Percentiles rank a stretch among this genome's conserved stretches.
Evolutionary conservation across 2,797 vertebrate genomes (phyloP).

Genomic region (Diplodus puntazzo): DNA sequence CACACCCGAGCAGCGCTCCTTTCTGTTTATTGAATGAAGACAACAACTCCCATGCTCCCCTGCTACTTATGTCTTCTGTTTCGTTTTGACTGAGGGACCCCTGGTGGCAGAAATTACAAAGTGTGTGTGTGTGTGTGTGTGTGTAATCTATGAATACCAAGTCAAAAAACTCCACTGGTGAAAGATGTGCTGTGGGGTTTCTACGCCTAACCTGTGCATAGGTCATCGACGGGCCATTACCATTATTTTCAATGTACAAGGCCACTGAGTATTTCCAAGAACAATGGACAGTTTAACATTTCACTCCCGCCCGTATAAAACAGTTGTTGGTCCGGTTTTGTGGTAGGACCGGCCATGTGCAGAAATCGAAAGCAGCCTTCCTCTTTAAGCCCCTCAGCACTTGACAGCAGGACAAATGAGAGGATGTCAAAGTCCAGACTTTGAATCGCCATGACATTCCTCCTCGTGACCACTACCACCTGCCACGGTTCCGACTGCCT

Average conservation of each 20-base stretch:
- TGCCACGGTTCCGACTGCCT: conserved; percentile 48
- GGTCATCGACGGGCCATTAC: conserved; percentile 7
- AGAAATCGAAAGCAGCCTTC: conserved; percentile 43
- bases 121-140: too few relatives aligned
- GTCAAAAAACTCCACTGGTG: conserved; percentile 4
- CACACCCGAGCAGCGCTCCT: too few relatives aligned
- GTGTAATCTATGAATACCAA: not conserved
- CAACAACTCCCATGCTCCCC: too few relatives aligned
- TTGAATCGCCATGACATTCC: conserved; percentile 49
- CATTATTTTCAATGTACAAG: conserved; percentile 10
- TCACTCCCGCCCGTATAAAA: conserved; percentile 23
- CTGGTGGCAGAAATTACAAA: too few relatives aligned
- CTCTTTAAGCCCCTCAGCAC: conserved; percentile 31
- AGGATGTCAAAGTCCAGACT: conserved; percentile 47
- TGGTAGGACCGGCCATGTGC: conserved; percentile 8
- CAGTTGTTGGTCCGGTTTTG: conserved; percentile 15
- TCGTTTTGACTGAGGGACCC: too few relatives aligned
- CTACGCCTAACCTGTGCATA: not conserved
- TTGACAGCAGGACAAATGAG: conserved; percentile 58
- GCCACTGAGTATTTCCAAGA: conserved; percentile 22
- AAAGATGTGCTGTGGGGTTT: not conserved
- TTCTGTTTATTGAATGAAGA: too few relatives aligned
- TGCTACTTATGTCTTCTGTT: too few relatives aligned
- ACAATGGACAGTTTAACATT: conserved; percentile 18
- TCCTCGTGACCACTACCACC: conserved; percentile 37